Evolutionary conservation across 1,140 invertebrate species (phyloP).

Genomic region (Drosophila ambigua): DNA sequence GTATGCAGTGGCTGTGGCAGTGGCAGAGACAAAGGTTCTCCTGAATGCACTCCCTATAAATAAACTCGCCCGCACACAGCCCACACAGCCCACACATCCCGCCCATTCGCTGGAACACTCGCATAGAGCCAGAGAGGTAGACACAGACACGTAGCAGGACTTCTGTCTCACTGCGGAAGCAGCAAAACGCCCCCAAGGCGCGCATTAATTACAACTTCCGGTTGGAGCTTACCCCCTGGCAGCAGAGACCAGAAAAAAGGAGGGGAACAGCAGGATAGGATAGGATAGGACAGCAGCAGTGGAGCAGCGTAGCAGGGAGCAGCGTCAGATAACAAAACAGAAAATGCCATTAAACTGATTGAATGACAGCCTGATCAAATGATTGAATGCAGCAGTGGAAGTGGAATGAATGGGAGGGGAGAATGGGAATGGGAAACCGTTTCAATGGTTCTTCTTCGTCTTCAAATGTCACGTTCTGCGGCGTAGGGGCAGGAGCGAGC

Average conservation of each 20-base stretch:
- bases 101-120: neutral
- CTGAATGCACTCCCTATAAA: constrained; percentile 45
- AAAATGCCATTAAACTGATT: constrained; percentile 67
- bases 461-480: too few relatives aligned
- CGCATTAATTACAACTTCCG: constrained; percentile 80
- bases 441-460: too few relatives aligned
- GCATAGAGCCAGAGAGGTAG: neutral
- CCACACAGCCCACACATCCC: neutral
- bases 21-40: constrained; percentile 32
- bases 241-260: neutral
- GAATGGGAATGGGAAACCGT: neutral
- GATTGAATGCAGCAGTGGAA: constrained; percentile 48
- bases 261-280: constrained; percentile 19
- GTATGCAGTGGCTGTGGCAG: constrained; percentile 25
- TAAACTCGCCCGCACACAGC: constrained; percentile 18
- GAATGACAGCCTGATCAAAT: constrained; percentile 66
- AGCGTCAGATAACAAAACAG: constrained; percentile 51
- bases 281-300: neutral
- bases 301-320: too few relatives aligned
- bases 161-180: constrained; percentile 30
- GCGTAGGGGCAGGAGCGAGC: too few relatives aligned
- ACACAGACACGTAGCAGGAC: constrained; percentile 54
- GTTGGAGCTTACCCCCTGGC: constrained; percentile 35
- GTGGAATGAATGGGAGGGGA: constrained; percentile 11
- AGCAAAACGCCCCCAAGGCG: constrained; percentile 68